phyloP scores from a whole-genome alignment of 2,113 vertebrate genomes.

The Cichladusa arquata region DNA sequence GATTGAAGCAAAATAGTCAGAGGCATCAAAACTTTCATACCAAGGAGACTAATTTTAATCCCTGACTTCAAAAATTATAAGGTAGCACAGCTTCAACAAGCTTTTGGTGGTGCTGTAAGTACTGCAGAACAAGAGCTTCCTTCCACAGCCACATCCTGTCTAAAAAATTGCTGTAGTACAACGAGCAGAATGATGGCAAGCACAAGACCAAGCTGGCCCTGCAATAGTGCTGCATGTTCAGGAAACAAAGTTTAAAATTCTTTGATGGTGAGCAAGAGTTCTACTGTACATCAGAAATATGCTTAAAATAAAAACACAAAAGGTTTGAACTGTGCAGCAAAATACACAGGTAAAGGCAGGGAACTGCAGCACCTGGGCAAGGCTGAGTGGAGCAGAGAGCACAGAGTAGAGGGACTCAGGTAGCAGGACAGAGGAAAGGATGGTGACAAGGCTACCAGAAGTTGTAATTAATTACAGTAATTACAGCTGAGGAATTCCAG shows the following conservation, averaged over 20 bases:
- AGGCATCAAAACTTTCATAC: not conserved
- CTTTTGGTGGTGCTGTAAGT: not conserved
- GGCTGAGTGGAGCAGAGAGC: not conserved
- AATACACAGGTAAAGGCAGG: not conserved
- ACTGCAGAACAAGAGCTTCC: not conserved
- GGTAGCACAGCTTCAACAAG: not conserved
- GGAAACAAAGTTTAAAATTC: not conserved
- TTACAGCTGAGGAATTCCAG: not conserved
- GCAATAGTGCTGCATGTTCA: not conserved
- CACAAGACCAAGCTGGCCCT: not conserved
- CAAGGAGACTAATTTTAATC: not conserved
- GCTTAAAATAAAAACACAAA: not conserved
- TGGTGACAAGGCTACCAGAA: not conserved
- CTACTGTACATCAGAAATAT: fast-evolving
- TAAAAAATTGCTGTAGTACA: not conserved
- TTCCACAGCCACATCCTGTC: not conserved
- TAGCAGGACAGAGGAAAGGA: not conserved
- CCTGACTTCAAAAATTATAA: not conserved
- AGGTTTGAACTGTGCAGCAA: not conserved
- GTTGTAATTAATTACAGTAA: not conserved
- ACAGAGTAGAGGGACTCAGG: not conserved
- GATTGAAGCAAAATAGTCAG: not conserved
- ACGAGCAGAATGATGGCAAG: not conserved
- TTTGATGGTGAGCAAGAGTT: not conserved
- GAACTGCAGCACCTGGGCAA: not conserved